These are phyloP conservation scores for Idaea aversata DNA, from an alignment of 2,888 invertebrate species.

Conservation along the genomic window DNA sequence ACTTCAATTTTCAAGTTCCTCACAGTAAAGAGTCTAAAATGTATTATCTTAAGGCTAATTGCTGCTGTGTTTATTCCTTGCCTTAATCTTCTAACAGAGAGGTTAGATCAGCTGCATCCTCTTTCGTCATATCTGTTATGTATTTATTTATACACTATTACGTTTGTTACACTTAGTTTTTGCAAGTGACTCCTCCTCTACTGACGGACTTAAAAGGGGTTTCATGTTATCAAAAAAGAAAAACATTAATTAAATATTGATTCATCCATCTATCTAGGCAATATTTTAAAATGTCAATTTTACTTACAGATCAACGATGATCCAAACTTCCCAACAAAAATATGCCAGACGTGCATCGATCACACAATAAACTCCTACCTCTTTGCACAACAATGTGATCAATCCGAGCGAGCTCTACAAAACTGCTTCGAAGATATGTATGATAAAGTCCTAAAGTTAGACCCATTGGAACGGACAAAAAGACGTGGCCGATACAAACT, in stretches of 20 bases:
- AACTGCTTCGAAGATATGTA: conserved; percentile 67
- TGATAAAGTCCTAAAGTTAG: conserved; percentile 62
- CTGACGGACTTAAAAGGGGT: no score
- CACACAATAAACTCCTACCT: conserved; percentile 56
- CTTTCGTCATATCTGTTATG: no score
- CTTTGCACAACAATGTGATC: conserved; percentile 67
- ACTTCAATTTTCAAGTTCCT: no score
- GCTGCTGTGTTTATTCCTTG: no score
- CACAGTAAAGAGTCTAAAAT: no score
- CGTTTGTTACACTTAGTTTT: no score
- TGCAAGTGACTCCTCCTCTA: no score
- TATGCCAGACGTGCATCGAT: conserved; percentile 61
- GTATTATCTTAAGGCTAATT: no score
- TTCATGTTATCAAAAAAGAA: no score
- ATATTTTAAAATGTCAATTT: not conserved
- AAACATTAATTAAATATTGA: not conserved
- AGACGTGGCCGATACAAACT: conserved; percentile 62
- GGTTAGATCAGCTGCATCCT: no score
- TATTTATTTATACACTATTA: no score
- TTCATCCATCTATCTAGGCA: not conserved
- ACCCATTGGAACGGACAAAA: conserved; percentile 53
- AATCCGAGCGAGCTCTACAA: conserved; percentile 55
- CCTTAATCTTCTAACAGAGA: no score
- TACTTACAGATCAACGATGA: conserved; percentile 55
- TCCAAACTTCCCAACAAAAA: conserved; percentile 58